Evolutionary conservation across 2,113 vertebrate genomes (phyloP), one percentile per base, ranked within the genome.

Genomic region (Neotragus moschatus): DNA sequence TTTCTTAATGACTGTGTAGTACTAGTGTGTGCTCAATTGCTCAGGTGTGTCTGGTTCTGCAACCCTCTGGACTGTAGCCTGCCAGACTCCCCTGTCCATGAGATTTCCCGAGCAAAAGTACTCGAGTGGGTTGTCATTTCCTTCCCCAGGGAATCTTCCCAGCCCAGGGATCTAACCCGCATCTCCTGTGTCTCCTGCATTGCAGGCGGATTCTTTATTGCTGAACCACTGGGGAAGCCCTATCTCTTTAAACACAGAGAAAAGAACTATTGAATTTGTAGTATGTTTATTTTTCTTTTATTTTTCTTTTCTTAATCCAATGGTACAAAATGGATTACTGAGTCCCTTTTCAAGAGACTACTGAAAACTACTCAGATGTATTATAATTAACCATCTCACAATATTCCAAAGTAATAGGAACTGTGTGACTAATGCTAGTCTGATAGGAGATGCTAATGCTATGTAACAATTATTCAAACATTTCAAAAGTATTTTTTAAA

Each of bases 241-340:
- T 87, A 63, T 81, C 49, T 93, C 45, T 79, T 45, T 51, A 51
- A 53, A 92, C 11, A 55, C 45, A 53, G 84, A 58, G 79, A 80
- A 93, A 95, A 47, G 30, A 84, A 73, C n/a, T 26, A 47, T 61
- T 5, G 15, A 56, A 36, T 84, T 51, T 2, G 10, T 66, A 97
- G 17, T 91, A 5, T 77, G 7, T 58, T 66, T 84, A 11, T 88
- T 80, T 82, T 61, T 61, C 58, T 51, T 58, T 66, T 84, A 11
- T 88, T 80, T 82, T 61, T 61, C 58, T 51, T 81, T 91, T 89
- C 58, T 92, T 85, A 88, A 84, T 53, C 7, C 9, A 92, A 39
- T 47, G 87, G 17, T 94, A 85, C 11, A 55, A 92, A 96, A 82
- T 82, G 53, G 8, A 47, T 91, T 53, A 90, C 11, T 79, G n/a